Evolutionary conservation across 2,888 invertebrate genomes (phyloP).

Genomic region (Poecilus cupreus): DNA sequence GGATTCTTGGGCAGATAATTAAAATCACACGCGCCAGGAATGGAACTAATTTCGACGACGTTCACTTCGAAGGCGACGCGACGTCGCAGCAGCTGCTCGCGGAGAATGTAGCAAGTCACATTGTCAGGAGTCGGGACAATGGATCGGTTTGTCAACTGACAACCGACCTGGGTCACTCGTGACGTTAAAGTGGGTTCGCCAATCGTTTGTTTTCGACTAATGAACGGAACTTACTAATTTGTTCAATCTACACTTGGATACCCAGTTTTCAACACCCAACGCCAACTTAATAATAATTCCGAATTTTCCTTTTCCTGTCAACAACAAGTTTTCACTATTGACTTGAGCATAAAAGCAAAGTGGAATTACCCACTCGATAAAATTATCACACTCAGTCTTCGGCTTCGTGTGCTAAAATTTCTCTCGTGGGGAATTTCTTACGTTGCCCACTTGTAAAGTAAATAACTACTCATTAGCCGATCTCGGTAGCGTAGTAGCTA

Average conservation of each 20-base stretch:
- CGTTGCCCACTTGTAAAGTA: no score
- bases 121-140: background rate
- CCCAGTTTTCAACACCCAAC: background rate
- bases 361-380: no score
- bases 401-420: no score
- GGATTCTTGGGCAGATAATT: conserved; percentile 44
- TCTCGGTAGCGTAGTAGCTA: no score
- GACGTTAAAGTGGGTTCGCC: conserved; percentile 4
- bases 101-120: background rate
- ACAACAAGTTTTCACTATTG: no score
- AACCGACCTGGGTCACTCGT: background rate
- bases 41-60: conserved; percentile 38
- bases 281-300: background rate
- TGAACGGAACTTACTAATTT: background rate
- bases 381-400: no score
- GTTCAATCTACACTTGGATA: background rate
- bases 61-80: background rate
- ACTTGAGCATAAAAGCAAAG: no score
- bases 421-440: no score
- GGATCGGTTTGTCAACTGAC: background rate
- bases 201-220: background rate
- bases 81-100: background rate
- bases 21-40: conserved; percentile 41
- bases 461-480: no score
- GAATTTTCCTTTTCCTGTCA: no score